These are phyloP conservation scores for Sphinx pinastri DNA, from an alignment of 2,888 invertebrate genomes.

Conservation along the genomic window DNA sequence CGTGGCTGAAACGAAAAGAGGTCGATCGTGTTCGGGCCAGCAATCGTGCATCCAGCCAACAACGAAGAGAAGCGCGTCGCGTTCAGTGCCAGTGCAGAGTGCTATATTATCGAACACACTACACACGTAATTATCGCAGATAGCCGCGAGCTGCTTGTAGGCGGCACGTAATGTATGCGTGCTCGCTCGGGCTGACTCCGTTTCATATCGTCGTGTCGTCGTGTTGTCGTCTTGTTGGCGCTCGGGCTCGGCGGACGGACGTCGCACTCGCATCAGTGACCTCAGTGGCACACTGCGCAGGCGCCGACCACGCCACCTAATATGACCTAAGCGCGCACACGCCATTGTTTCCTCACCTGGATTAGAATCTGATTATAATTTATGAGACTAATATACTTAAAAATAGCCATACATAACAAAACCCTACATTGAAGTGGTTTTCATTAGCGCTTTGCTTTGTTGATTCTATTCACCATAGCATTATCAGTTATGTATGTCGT, in stretches of 20 bases:
- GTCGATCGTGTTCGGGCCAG: slow-evolving; percentile 70
- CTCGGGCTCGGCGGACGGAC: slow-evolving; percentile 53
- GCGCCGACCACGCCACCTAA: slow-evolving; percentile 64
- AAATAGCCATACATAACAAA: neutral
- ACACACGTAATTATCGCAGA: slow-evolving; percentile 62
- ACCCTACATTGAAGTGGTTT: neutral
- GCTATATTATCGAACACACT: slow-evolving; percentile 61
- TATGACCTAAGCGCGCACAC: slow-evolving; percentile 59
- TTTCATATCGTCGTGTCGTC: slow-evolving; percentile 63
- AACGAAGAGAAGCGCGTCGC: slow-evolving; percentile 57
- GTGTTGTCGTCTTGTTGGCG: slow-evolving; percentile 56
- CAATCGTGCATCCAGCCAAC: slow-evolving; percentile 67
- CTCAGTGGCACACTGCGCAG: slow-evolving; percentile 72
- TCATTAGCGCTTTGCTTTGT: neutral
- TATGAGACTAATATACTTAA: slow-evolving; percentile 11
- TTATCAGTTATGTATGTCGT: slow-evolving; percentile 1
- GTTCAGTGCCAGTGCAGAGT: slow-evolving; percentile 53
- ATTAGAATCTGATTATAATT: slow-evolving; percentile 20
- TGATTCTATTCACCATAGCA: neutral
- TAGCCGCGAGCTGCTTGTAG: slow-evolving; percentile 64
- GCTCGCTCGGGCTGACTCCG: slow-evolving; percentile 58
- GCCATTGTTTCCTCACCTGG: slow-evolving; percentile 45
- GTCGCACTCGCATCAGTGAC: slow-evolving; percentile 68
- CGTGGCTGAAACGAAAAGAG: slow-evolving; percentile 80
- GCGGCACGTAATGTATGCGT: slow-evolving; percentile 77